Evolutionary conservation across 2,113 vertebrate species (phyloP).

Genomic region (Gasterosteus aculeatus): DNA sequence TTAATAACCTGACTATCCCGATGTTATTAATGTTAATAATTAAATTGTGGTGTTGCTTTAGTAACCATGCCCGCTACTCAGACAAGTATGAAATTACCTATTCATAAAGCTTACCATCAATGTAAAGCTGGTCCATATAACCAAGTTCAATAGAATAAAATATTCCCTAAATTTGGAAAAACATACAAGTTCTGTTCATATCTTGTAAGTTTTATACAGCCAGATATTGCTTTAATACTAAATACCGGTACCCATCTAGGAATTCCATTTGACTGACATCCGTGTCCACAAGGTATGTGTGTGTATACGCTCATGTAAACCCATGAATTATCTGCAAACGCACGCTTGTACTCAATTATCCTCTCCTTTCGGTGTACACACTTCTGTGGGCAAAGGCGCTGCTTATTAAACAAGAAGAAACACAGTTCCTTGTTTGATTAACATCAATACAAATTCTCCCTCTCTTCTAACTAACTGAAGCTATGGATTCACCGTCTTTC

Average conservation of each 20-base stretch:
- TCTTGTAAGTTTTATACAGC: background rate
- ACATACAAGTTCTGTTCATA: slow-evolving; percentile 21
- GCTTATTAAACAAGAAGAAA: slow-evolving; percentile 67
- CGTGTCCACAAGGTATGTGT: background rate
- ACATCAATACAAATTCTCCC: slow-evolving; percentile 70
- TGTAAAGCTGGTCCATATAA: background rate
- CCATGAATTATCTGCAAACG: slow-evolving; percentile 7
- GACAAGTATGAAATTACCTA: background rate
- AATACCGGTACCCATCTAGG: background rate
- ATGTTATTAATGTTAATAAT: slow-evolving; percentile 31
- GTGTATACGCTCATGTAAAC: slow-evolving; percentile 9
- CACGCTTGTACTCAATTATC: slow-evolving; percentile 20
- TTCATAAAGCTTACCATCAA: background rate
- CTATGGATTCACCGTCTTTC: slow-evolving; percentile 62
- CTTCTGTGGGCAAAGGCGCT: slow-evolving; percentile 31
- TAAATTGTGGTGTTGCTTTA: slow-evolving; percentile 11
- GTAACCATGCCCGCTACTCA: slow-evolving; percentile 4
- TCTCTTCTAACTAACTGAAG: slow-evolving; percentile 72
- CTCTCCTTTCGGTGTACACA: slow-evolving; percentile 3
- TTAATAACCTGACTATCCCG: slow-evolving; percentile 31
- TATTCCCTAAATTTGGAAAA: slow-evolving; percentile 1
- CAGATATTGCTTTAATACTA: background rate
- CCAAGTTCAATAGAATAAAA: slow-evolving; percentile 3
- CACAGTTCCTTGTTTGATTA: slow-evolving; percentile 75
- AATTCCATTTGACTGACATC: slow-evolving; percentile 19